These are phyloP conservation scores for Agonum fuliginosum DNA, from an alignment of 2,888 invertebrate species.

Conservation along the genomic window DNA sequence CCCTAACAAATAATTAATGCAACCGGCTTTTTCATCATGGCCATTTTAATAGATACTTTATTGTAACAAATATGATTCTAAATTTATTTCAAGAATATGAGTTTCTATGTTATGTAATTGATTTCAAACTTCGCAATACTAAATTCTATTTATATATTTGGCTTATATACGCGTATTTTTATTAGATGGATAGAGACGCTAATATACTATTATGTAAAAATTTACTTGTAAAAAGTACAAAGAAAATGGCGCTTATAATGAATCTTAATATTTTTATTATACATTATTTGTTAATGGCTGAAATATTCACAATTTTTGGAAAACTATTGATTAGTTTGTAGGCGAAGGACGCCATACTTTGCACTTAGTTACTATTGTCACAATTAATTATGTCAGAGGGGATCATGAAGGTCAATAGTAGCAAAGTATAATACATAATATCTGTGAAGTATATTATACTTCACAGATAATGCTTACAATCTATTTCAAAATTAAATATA, in stretches of 20 bases:
- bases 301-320: background rate
- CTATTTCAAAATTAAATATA: no score
- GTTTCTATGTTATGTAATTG: slow-evolving; percentile 8
- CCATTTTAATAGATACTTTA: no score
- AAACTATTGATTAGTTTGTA: slow-evolving; percentile 2
- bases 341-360: background rate
- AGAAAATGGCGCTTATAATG: no score
- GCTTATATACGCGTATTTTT: slow-evolving; percentile 39
- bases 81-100: slow-evolving; percentile 1
- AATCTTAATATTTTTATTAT: no score
- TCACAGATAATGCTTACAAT: background rate
- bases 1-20: no score
- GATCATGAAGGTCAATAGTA: slow-evolving; percentile 37
- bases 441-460: background rate
- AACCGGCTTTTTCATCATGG: no score
- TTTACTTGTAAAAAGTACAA: no score
- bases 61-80: background rate
- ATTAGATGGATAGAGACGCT: slow-evolving; percentile 8
- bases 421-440: background rate
- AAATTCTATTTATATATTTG: slow-evolving; percentile 53
- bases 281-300: no score
- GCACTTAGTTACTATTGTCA: slow-evolving; percentile 34
- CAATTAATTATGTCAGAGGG: slow-evolving; percentile 44
- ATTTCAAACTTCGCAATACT: background rate
- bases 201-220: slow-evolving; percentile 29